Conservation (phyloP, 2,113 vertebrate species). For the Lamprologus callipterus region DNA sequence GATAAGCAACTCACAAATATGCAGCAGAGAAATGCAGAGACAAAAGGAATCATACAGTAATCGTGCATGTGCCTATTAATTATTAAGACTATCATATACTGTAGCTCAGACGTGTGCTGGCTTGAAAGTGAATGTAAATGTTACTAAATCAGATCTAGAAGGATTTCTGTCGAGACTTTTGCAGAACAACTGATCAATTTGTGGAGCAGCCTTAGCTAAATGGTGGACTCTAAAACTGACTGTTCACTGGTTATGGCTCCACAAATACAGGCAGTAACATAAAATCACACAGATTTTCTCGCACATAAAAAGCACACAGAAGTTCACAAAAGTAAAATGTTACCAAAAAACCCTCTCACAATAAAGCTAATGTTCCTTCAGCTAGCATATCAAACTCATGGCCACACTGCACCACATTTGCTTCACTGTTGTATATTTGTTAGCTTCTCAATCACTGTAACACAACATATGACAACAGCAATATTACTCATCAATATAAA, state of each 20-base stretch:
- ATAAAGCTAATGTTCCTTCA: not conserved
- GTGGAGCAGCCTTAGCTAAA: not conserved
- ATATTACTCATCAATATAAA: not conserved
- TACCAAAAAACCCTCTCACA: not conserved
- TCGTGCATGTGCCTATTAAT: not conserved
- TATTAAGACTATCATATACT: not conserved
- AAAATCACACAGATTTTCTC: not conserved
- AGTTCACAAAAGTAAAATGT: not conserved
- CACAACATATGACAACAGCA: not conserved
- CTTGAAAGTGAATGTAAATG: not conserved
- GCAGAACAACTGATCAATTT: not conserved
- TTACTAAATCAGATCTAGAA: not conserved
- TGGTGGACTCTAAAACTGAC: not conserved
- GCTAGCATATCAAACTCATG: not conserved
- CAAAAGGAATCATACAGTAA: not conserved
- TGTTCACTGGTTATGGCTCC: not conserved
- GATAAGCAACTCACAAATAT: not conserved
- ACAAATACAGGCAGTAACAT: not conserved
- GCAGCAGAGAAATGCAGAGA: not conserved
- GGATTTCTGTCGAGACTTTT: not conserved
- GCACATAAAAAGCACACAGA: not conserved
- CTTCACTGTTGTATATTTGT: not conserved
- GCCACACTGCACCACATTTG: not conserved
- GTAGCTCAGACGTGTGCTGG: not conserved
- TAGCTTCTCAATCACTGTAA: not conserved